phyloP scores from a whole-genome alignment of 2,113 vertebrate species.

The Delphinus delphis region DNA sequence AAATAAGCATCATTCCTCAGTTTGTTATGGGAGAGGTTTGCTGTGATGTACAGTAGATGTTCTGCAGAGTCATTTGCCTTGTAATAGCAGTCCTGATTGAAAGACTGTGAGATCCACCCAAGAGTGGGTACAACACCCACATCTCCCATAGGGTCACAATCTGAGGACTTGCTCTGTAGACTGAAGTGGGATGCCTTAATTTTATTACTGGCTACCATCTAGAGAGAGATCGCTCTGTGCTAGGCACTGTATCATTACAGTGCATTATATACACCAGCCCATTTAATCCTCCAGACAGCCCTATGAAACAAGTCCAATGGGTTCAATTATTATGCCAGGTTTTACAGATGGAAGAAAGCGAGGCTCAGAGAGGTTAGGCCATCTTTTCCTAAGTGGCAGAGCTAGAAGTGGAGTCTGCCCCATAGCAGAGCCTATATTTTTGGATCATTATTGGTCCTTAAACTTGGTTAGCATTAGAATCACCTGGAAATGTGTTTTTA shows the following conservation, averaged over 20 bases:
- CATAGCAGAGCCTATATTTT: not conserved
- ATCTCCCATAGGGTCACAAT: not conserved
- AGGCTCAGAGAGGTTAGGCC: not conserved
- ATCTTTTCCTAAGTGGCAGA: slow-evolving; percentile 30
- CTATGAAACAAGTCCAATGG: not conserved
- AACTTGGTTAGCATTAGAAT: not conserved
- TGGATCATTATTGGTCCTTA: not conserved
- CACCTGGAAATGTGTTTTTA: not conserved
- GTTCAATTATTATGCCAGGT: not conserved
- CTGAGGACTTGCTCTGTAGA: not conserved
- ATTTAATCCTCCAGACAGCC: not conserved
- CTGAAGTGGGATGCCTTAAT: not conserved
- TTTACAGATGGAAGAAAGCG: slow-evolving; percentile 1
- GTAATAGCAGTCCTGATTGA: not conserved
- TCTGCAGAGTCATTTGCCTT: not conserved
- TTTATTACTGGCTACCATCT: slow-evolving; percentile 29
- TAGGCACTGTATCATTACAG: not conserved
- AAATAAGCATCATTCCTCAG: not conserved
- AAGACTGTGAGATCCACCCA: not conserved
- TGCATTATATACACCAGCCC: not conserved
- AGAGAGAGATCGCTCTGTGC: not conserved
- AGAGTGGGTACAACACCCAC: not conserved
- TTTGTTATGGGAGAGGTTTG: not conserved
- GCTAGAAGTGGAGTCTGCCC: not conserved
- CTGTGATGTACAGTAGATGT: not conserved